Evolutionary conservation across 2,888 invertebrate species (phyloP).

Genomic region (Tenodera sinensis): DNA sequence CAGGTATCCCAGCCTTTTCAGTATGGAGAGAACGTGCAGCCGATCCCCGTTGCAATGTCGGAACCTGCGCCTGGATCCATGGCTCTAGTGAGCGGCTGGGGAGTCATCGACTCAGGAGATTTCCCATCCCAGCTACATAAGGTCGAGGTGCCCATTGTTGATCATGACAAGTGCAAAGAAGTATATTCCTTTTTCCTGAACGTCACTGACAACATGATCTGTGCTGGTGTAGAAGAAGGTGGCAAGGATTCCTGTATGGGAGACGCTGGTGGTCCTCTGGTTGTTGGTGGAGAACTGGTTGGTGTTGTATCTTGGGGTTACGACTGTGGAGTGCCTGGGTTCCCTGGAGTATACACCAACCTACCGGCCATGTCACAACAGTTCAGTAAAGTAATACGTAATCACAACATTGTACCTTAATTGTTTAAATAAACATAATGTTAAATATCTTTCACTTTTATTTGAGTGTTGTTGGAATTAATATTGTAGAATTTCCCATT

Average conservation of each 20-base stretch:
- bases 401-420: too few relatives aligned
- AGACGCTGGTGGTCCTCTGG: conserved; percentile 44
- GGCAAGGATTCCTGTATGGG: conserved; percentile 55
- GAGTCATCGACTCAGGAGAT: conserved; percentile 30
- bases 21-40: background rate
- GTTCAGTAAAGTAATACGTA: too few relatives aligned
- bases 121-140: conserved; percentile 37
- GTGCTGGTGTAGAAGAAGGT: conserved; percentile 47
- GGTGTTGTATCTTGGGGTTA: conserved; percentile 46
- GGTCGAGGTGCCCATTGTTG: conserved; percentile 39
- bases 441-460: too few relatives aligned
- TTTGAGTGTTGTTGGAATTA: too few relatives aligned
- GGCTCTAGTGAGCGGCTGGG: conserved; percentile 41
- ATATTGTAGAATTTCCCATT: too few relatives aligned
- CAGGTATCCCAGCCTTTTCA: background rate
- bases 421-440: too few relatives aligned
- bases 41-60: background rate
- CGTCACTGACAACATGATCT: conserved; percentile 49
- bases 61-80: conserved; percentile 26
- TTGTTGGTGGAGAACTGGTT: conserved; percentile 35
- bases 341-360: conserved; percentile 31
- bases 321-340: conserved; percentile 39
- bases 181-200: conserved; percentile 34
- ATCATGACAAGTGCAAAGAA: conserved; percentile 36
- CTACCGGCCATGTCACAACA: background rate